Evolutionary conservation across 2,797 vertebrate species (phyloP), one percentile per base, ranked within the genome.

Genomic region (Megalops cyprinoides): DNA sequence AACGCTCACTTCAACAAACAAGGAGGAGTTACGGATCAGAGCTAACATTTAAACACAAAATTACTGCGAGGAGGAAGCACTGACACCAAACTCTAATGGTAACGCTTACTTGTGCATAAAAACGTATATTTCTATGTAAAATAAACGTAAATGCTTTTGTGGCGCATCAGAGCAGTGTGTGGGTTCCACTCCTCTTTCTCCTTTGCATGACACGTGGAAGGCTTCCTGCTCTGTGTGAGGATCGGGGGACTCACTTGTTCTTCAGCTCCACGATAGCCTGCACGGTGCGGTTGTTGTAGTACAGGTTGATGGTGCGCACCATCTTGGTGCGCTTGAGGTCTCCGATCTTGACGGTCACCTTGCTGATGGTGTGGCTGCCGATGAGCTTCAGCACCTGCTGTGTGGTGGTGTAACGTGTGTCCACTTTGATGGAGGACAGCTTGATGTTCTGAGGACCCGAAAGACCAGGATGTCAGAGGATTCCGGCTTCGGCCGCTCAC

Each of bases 341-440:
- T 0, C 98, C 97, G 0, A 99, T 97, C 91, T 99, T 99, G 85
- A 99, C 97, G 0, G 98, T 99, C 85, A 99, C 98, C 91, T 99
- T 99, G 94, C 98, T 98, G 93, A 99, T 98, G 85, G 97, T 99
- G 89, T 99, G 98, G 90, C 98, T 99, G 87, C 98, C 98, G 0
- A 99, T 98, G 3, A 99, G 96, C 87, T 99, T 99, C 83, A 99
- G 98, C 39, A 99, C 98, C 86, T 99, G 98, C 91, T 99, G 98
- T 0, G 98, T 99, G 85, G 98, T 99, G n/a, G 98, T 99, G 82
- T 99, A 99, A 6, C 98, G 95, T 0, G 98, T 99, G 91, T 99
- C 98, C 92, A 99, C 98, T 95, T 99, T 99, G 85, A 99, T 98
- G n/a, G 98, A 99, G 74, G 98, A 99, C 55, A 99, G 94, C 88